Base-by-base conservation (phyloP, 2,888 invertebrate species). In the Macrophya annulata region DNA sequence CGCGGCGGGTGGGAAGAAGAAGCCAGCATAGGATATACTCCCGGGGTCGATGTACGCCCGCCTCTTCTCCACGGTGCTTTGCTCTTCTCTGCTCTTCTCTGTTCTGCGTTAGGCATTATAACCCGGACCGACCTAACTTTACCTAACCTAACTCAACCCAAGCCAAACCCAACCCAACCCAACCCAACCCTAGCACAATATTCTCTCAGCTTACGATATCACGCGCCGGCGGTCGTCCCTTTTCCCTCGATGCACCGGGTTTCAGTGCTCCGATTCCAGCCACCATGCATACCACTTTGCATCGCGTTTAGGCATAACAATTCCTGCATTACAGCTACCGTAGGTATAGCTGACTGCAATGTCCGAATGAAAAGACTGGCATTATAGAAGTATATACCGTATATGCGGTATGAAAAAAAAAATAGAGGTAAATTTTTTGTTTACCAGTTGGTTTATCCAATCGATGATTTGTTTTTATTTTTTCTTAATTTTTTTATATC, bases 31-130 rank as follows among this genome's bases (percentile, higher is more conserved):
- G 90, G 91, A 91, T 90, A 91, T 90, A 91, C 89, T 87, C 87
- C 88, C 88, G 90, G 89, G 91, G 91, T 91, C 91, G 90, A 90
- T 88, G 91, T 88, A 90, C 91, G 90, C 87, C 86, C 88, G 89
- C 89, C 90, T 88, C 89, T 89, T 89, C 89, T 89, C 85, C 87
- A 81, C 68, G 68, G 83, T 83, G 83, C 83, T 81, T 62, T 83
- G 83, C 68, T 83, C 68, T 83, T 37, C 79, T 76, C 65, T 82
- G 59, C 45, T 82, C 81, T 65, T 62, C 87, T 84, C 85, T 85
- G 84, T 84, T 72, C 76, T 55, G 68, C 48, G 71, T 83, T 83
- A 65, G 83, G 83, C 83, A 83, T 71, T 83, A 81, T 25, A 62
- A 62, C 62, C 62, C 65, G 83, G 83, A 51, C 45, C 83, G 51